A percentile compares a stretch with the other conserved stretches of the same genome.
These are phyloP conservation scores for Poeciliopsis turneri DNA, from an alignment of 2,797 vertebrate genomes.

Conservation along the genomic window DNA sequence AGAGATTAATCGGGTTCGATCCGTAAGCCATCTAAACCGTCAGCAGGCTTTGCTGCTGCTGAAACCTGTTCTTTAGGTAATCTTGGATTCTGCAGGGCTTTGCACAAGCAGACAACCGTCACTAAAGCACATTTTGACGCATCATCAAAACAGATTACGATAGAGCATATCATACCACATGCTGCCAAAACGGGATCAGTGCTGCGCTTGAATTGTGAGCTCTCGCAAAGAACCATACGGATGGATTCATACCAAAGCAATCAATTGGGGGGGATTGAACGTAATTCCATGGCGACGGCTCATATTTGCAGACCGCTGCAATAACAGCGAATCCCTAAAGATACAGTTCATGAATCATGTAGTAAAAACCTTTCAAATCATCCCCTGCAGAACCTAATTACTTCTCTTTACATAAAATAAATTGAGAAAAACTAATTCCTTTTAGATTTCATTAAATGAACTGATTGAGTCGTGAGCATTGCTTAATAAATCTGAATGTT, in stretches of 20 bases:
- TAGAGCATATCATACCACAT: conserved; percentile 21
- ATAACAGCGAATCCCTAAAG: not conserved
- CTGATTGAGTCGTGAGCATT: too few species aligned
- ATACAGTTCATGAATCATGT: not conserved
- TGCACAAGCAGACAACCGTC: conserved; percentile 14
- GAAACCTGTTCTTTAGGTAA: conserved; percentile 17
- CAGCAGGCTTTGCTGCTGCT: conserved; percentile 33
- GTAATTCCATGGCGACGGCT: not conserved
- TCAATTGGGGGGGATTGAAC: not conserved
- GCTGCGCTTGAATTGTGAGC: not conserved
- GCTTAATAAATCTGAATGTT: too few species aligned
- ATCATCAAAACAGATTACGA: conserved; percentile 10
- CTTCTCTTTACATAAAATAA: too few species aligned
- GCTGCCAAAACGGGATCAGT: conserved; percentile 21
- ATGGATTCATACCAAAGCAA: not conserved
- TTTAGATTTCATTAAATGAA: too few species aligned
- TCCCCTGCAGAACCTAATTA: not conserved
- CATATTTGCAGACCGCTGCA: not conserved
- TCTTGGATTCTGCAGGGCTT: conserved; percentile 30
- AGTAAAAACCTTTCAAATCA: not conserved
- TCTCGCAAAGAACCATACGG: too few species aligned
- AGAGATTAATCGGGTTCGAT: conserved; percentile 46
- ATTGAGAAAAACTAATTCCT: too few species aligned
- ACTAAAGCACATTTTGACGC: not conserved
- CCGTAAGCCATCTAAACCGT: conserved; percentile 71